A percentile compares a stretch with the other conserved stretches of the same genome.
phyloP scores from a whole-genome alignment of 2,113 vertebrate species.

The Astatotilapia flaviijosephi region DNA sequence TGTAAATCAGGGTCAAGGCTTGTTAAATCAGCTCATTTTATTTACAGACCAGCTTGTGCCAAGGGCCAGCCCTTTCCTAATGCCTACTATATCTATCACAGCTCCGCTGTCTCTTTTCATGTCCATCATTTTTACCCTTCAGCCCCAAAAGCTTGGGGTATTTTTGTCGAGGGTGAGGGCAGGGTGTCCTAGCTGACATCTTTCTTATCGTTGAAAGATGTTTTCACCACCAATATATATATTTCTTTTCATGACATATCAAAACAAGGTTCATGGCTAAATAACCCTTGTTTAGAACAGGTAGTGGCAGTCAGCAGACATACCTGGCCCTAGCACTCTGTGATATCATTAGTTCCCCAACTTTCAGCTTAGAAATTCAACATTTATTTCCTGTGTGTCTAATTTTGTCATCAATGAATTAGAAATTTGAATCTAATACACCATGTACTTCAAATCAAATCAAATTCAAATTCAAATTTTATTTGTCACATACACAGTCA shows the following conservation, averaged over 20 bases:
- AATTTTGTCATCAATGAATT: not conserved
- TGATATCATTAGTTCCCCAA: not conserved
- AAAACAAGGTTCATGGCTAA: not conserved
- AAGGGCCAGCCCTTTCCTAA: not conserved
- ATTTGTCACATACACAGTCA: too few relatives aligned
- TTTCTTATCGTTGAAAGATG: not conserved
- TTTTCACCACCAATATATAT: not conserved
- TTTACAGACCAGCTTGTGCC: not conserved
- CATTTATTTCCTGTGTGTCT: not conserved
- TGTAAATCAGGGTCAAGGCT: not conserved
- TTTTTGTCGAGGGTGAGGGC: not conserved
- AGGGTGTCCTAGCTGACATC: not conserved
- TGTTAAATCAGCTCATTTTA: not conserved
- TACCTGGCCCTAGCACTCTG: not conserved
- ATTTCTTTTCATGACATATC: not conserved
- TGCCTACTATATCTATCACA: not conserved
- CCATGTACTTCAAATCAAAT: too few relatives aligned
- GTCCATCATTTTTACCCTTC: not conserved
- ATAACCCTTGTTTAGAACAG: not conserved
- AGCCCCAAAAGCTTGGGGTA: not conserved
- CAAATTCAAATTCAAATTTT: too few relatives aligned
- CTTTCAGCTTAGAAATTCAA: not conserved
- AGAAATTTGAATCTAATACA: not conserved
- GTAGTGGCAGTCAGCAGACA: not conserved
- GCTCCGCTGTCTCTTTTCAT: not conserved